Base-by-base conservation (phyloP, 2,888 invertebrate species). In the Plagodis dolabraria region DNA sequence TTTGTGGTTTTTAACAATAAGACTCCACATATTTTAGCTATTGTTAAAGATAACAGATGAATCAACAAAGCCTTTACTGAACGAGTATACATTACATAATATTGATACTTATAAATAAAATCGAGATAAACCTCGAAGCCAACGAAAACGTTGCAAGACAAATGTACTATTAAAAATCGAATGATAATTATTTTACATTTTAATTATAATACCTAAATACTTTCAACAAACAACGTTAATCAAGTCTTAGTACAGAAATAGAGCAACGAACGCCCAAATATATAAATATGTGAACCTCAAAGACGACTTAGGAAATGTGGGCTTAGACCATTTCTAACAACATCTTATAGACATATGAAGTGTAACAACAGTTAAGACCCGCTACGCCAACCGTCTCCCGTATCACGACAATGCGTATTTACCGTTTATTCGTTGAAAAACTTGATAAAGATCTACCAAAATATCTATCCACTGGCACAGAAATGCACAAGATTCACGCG, bases 151-250 rank as follows among this genome's bases (percentile, higher is more conserved):
- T 55, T 35, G 47, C 54, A 64, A 57, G 58, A 63, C 62, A 63
- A 64, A 10, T 8, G 60, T 61, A 65, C 56, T 46, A 57, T 68
- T 74, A 70, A 70, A 51, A 71, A 72, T 78, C 67, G 61, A 73
- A 72, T 64, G 75, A 74, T 66, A 68, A 74, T 74, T 70, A 64
- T 70, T 67, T 67, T 65, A 61, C 65, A 63, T 50, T 76, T 80
- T 82, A 82, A 80, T 79, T 22, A 80, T 77, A 77, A 75, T 78
- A 71, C 77, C 79, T 82, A 85, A 82, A 83, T 82, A 85, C 70
- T 79, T 82, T 87, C 77, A 90, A 89, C 87, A 87, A 83, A 87
- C 86, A 87, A 88, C 85, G 72, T 83, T 83, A 82, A 76, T 80
- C 75, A 83, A 82, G 81, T 86, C 85, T 86, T 82, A 81, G 74